Evolutionary conservation across 2,888 invertebrate genomes (phyloP), one percentile per base, ranked within the genome.

Genomic region (Stegana nigrithorax): DNA sequence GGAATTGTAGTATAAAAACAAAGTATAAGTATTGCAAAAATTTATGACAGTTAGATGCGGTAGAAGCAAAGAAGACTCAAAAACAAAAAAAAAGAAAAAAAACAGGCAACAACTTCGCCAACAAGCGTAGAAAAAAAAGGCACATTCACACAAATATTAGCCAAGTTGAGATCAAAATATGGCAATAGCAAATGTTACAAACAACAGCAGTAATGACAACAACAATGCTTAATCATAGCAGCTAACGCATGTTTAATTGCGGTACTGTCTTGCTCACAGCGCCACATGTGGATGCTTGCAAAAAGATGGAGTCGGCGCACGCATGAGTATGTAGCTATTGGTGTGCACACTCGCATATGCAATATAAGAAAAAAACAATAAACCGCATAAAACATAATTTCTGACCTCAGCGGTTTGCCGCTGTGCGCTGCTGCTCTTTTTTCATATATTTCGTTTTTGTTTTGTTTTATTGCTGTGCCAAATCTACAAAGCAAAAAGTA

Each of bases 321-420:
- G n/a, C n/a, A n/a, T n/a, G n/a, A n/a, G n/a, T n/a, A n/a, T n/a
- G n/a, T n/a, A n/a, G n/a, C n/a, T n/a, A n/a, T n/a, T n/a, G n/a
- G n/a, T n/a, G n/a, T n/a, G n/a, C n/a, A n/a, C n/a, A n/a, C n/a
- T n/a, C n/a, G n/a, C n/a, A n/a, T n/a, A n/a, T n/a, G n/a, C n/a
- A n/a, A n/a, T n/a, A n/a, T n/a, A n/a, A n/a, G 6, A n/a, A 26
- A 66, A 61, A 71, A 69, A 73, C 65, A 67, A 67, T 73, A 71
- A 67, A 66, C 67, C 71, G 50, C 73, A 75, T 74, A 71, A 77
- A 67, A 65, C 58, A 60, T 62, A 45, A 56, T 50, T 56, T 59
- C 51, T 55, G 44, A 25, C 62, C 29, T 57, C n/a, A 17, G 25
- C 47, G 10, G 10, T 21, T 2, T 2, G 36, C 10, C n/a, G 36